Percentiles rank a stretch among this genome's conserved stretches.
These are phyloP conservation scores for rat (Rattus norvegicus) DNA, from an alignment of 2,113 vertebrate species.

Conservation along the genomic window DNA sequence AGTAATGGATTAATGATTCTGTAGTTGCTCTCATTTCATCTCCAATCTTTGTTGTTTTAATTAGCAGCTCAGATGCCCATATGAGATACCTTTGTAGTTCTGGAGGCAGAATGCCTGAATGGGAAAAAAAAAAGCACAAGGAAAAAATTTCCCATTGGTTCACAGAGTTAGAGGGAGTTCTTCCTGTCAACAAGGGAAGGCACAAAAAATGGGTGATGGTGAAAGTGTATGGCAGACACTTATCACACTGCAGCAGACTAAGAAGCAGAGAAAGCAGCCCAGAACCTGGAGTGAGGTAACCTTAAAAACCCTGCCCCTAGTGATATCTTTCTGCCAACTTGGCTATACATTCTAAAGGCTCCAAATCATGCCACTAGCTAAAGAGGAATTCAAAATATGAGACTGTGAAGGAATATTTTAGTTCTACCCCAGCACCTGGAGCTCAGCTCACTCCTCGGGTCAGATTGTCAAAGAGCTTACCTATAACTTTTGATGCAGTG, in stretches of 20 bases:
- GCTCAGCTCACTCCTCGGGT: background rate
- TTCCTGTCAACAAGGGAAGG: background rate
- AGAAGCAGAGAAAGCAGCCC: background rate
- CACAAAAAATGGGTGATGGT: too few relatives aligned
- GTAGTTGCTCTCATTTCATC: background rate
- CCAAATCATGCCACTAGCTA: background rate
- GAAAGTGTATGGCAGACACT: background rate
- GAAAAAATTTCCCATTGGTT: background rate
- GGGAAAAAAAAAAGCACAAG: background rate
- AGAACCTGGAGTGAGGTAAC: background rate
- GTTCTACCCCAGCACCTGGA: background rate
- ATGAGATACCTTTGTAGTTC: background rate
- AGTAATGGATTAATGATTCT: background rate
- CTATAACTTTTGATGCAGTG: background rate
- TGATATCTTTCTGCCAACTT: background rate
- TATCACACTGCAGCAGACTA: background rate
- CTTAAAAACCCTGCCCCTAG: background rate
- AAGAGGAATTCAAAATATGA: background rate
- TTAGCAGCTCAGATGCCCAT: background rate
- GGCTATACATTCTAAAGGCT: background rate
- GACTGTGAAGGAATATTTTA: too few relatives aligned
- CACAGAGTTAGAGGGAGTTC: background rate
- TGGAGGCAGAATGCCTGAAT: background rate
- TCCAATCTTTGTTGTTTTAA: background rate
- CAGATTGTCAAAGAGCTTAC: background rate